Evolutionary conservation across 1,140 invertebrate genomes (phyloP).

Genomic region (Trichomalopsis sarcophagae): DNA sequence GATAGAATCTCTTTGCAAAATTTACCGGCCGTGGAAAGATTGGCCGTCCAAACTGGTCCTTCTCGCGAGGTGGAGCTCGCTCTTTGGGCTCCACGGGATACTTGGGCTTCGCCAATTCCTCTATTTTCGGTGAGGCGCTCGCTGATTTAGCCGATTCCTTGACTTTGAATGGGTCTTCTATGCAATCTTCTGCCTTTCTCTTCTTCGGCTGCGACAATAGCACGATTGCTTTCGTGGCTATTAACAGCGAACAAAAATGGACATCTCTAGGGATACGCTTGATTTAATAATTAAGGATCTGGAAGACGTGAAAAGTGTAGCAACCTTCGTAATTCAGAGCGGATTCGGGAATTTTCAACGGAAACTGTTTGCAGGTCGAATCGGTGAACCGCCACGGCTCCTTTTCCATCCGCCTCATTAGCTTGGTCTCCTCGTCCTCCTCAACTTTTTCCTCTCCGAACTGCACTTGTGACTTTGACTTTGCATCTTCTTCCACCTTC

Average conservation of each 20-base stretch:
- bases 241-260: not conserved
- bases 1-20: not conserved
- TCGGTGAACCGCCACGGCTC: conserved; percentile 55
- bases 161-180: conserved; percentile 52
- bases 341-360: not conserved
- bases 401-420: not conserved
- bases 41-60: conserved; percentile 55
- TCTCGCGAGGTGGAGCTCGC: conserved; percentile 54
- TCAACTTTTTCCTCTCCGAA: not conserved
- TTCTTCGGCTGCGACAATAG: not conserved
- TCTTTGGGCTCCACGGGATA: conserved; percentile 50
- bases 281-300: conserved; percentile 46
- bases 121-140: conserved; percentile 27
- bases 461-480: too few species aligned
- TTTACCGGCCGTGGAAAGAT: conserved; percentile 58
- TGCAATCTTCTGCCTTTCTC: not conserved
- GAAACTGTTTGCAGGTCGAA: not conserved
- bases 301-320: conserved; percentile 27
- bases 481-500: not conserved
- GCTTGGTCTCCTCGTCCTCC: not conserved
- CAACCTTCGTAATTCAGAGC: conserved; percentile 29
- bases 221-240: not conserved
- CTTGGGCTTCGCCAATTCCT: conserved; percentile 55
- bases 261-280: conserved; percentile 44
- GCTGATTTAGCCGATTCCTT: conserved; percentile 54